These are phyloP conservation scores for Eupleurogrammus muticus DNA, from an alignment of 2,797 vertebrate species.

Conservation along the genomic window DNA sequence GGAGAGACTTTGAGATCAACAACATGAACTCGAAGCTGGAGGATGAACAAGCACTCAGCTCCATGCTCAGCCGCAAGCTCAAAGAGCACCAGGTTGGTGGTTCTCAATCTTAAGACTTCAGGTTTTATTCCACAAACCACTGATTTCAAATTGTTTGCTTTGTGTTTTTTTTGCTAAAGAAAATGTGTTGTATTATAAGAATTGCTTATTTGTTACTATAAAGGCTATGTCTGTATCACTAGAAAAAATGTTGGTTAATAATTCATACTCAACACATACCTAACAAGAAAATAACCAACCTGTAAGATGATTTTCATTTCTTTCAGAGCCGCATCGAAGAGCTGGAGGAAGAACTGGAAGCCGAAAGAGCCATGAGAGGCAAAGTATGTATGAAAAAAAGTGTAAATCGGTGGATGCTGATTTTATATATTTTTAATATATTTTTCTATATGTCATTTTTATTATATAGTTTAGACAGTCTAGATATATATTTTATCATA, in stretches of 20 bases:
- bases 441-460: no score
- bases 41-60: constrained; percentile 83
- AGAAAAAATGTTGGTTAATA: no score
- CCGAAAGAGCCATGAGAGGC: constrained; percentile 77
- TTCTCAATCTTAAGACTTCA: background rate
- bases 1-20: constrained; percentile 85
- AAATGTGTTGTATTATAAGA: no score
- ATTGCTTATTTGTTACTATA: no score
- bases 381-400: constrained; percentile 61
- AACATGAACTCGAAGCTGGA: constrained; percentile 83
- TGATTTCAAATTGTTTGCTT: background rate
- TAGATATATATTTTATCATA: no score
- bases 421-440: no score
- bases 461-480: no score
- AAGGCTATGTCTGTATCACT: no score
- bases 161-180: background rate
- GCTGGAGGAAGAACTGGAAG: constrained; percentile 82
- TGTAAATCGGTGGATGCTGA: background rate
- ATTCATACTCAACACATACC: no score
- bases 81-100: constrained; percentile 84
- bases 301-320: background rate
- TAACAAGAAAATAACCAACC: no score
- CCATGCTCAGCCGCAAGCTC: constrained; percentile 82
- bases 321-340: constrained; percentile 77
- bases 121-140: background rate